phyloP scores from a whole-genome alignment of 2,888 invertebrate genomes.

The Euzetes globulus region DNA sequence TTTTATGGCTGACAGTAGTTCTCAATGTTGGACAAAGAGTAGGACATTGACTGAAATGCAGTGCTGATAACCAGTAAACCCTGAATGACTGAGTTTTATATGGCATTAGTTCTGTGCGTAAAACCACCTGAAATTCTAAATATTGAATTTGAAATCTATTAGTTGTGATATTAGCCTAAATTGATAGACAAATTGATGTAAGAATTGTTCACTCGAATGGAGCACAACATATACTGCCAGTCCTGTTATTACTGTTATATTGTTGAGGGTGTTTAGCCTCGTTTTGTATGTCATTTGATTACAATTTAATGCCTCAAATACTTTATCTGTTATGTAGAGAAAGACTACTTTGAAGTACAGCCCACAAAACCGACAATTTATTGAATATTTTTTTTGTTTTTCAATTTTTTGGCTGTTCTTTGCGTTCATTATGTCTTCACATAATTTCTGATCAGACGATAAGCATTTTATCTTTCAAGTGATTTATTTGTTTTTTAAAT shows the following conservation, averaged over 20 bases:
- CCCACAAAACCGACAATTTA: not conserved
- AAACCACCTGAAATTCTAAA: constrained; percentile 27
- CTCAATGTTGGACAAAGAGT: not conserved
- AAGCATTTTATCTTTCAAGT: not conserved
- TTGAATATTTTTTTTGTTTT: not conserved
- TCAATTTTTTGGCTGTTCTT: not conserved
- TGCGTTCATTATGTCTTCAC: not conserved
- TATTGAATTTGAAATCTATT: not conserved
- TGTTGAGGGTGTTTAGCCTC: constrained; percentile 11
- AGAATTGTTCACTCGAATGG: constrained; percentile 13
- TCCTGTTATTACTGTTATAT: not conserved
- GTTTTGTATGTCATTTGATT: constrained; percentile 23
- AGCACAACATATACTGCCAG: not conserved
- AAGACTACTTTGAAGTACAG: not conserved
- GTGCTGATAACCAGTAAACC: not conserved
- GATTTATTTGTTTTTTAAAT: not conserved
- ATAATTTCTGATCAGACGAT: constrained; percentile 9
- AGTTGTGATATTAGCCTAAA: constrained; percentile 2
- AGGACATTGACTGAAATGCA: constrained; percentile 8
- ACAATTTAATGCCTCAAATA: constrained; percentile 12
- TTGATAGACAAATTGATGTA: constrained; percentile 7
- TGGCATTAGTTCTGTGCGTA: not conserved
- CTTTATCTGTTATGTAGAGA: not conserved
- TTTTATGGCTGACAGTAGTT: not conserved
- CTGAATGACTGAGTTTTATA: too few relatives aligned